These are phyloP conservation scores for Gnathonemus echidnorhynchus DNA, from an alignment of 2,113 vertebrate genomes.

Conservation along the genomic window DNA sequence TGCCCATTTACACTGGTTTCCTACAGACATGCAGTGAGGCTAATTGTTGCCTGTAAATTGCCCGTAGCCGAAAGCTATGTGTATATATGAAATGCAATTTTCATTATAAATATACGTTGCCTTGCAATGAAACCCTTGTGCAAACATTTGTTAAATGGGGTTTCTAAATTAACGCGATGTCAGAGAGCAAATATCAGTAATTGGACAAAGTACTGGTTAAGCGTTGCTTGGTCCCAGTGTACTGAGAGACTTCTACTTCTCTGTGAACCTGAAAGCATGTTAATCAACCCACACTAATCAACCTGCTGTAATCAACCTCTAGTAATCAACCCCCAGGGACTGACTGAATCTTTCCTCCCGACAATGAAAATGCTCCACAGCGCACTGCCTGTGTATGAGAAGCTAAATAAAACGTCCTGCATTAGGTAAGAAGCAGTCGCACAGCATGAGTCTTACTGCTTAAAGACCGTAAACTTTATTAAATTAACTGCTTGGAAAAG, in stretches of 20 bases:
- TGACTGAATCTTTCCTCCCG: constrained; percentile 63
- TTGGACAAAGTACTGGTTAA: constrained; percentile 47
- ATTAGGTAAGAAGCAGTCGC: constrained; percentile 49
- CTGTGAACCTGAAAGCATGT: constrained; percentile 27
- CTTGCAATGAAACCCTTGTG: constrained; percentile 30
- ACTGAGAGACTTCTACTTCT: constrained; percentile 62
- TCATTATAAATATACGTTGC: neutral
- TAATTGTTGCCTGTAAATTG: neutral
- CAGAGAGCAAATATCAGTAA: constrained; percentile 39
- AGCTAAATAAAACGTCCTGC: constrained; percentile 45
- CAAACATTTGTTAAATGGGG: constrained; percentile 15
- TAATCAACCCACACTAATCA: constrained; percentile 67
- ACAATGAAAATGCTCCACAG: constrained; percentile 56
- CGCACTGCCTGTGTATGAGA: constrained; percentile 35
- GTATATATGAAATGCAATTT: neutral
- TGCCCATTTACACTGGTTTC: neutral
- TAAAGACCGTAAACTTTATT: constrained; percentile 56
- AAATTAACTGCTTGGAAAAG: constrained; percentile 51
- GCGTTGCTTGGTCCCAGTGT: constrained; percentile 53
- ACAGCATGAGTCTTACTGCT: constrained; percentile 59
- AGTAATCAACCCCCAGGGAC: constrained; percentile 62
- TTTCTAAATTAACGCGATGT: neutral
- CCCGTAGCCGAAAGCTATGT: neutral
- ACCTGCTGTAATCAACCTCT: constrained; percentile 61
- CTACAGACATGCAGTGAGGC: neutral